phyloP scores from a whole-genome alignment of 2,888 invertebrate species.

The Crematogaster levior region DNA sequence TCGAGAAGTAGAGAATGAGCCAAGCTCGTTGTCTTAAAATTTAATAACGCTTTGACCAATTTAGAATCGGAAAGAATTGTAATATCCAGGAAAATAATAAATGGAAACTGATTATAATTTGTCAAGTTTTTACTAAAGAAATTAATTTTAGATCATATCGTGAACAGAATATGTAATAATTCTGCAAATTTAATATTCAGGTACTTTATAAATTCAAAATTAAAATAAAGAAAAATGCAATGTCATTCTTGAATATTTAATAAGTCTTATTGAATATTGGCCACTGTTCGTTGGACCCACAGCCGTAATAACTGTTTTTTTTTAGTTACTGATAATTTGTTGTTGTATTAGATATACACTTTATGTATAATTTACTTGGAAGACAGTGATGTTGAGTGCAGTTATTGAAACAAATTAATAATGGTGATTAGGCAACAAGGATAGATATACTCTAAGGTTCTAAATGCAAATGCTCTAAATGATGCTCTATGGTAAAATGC shows the following conservation, averaged over 20 bases:
- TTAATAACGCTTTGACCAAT: not conserved
- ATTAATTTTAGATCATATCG: not conserved
- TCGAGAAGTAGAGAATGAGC: not conserved
- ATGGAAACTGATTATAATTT: not conserved
- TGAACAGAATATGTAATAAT: not conserved
- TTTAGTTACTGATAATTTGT: not conserved
- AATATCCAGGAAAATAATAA: not conserved
- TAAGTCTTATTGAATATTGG: not conserved
- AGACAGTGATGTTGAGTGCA: constrained; percentile 2
- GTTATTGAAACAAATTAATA: constrained; percentile 11
- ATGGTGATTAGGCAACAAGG: constrained; percentile 6
- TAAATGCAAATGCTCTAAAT: not conserved
- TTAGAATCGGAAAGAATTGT: not conserved
- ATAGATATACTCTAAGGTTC: not conserved
- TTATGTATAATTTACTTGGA: constrained; percentile 2
- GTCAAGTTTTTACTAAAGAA: not conserved
- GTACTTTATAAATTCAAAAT: not conserved
- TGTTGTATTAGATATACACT: not conserved
- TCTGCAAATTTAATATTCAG: not conserved
- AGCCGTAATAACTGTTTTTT: not conserved
- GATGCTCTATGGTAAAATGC: constrained; percentile 26
- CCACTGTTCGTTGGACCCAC: not conserved
- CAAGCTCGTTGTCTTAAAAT: not conserved
- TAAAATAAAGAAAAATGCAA: not conserved
- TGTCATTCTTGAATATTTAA: not conserved